Percentiles rank a stretch among this genome's conserved stretches.
phyloP scores from a whole-genome alignment of 2,888 invertebrate genomes.

The Campoplex nolae region DNA sequence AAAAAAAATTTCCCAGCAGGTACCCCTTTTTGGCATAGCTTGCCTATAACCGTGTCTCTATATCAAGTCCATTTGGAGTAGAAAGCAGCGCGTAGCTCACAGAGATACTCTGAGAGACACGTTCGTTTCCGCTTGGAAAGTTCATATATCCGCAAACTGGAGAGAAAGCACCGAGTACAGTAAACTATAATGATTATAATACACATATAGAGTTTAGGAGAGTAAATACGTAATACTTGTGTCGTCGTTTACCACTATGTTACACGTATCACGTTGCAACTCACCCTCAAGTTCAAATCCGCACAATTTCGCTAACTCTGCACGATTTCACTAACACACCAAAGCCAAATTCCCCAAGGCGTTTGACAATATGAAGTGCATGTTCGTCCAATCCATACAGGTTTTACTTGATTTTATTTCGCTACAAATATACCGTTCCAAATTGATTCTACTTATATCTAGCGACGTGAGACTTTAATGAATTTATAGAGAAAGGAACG shows the following conservation, averaged over 20 bases:
- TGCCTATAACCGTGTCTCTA: not conserved
- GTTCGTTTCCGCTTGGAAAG: constrained; percentile 56
- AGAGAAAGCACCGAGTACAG: constrained; percentile 3
- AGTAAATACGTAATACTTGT: constrained; percentile 43
- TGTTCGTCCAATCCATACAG: not conserved
- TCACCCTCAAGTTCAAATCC: constrained; percentile 7
- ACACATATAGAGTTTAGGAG: constrained; percentile 8
- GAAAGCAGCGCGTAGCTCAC: constrained; percentile 21
- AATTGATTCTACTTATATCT: too few species aligned
- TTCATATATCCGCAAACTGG: constrained; percentile 17
- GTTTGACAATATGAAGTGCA: not conserved
- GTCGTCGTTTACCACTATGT: not conserved
- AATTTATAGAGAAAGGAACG: too few species aligned
- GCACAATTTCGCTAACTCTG: constrained; percentile 7
- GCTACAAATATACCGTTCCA: not conserved
- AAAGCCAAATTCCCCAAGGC: constrained; percentile 5
- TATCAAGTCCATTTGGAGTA: not conserved
- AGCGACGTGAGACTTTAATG: too few species aligned
- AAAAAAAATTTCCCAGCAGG: not conserved
- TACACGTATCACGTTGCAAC: constrained; percentile 9
- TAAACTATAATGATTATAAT: constrained; percentile 18
- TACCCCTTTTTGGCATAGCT: not conserved
- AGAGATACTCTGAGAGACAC: not conserved
- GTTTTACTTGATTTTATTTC: not conserved
- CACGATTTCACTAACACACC: not conserved